Base-by-base conservation (phyloP, 2,113 vertebrate genomes). In the Rhynchopsitta pachyrhyncha region DNA sequence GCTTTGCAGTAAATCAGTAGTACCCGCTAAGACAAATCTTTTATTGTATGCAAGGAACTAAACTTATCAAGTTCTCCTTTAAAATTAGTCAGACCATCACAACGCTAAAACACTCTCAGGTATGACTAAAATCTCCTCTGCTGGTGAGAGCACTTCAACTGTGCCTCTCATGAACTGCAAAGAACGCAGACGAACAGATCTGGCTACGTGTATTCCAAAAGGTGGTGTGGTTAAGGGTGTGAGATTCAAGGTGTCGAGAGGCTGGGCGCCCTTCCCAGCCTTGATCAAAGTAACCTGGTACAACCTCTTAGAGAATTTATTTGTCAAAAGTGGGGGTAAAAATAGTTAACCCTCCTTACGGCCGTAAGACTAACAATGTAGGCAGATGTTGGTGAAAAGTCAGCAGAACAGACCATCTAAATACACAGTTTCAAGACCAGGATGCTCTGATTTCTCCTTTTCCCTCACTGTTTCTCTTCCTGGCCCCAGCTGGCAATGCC, bases 401-500 rank as follows among this genome's bases (percentile, higher is more conserved):
- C 31, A 67, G 46, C 76, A 92, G 76, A 59, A 82, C 60, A 60
- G 1, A 25, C 23, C 20, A 52, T 49, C 62, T 74, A 53, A 85
- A 77, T 11, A 77, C 10, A n/a, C 11, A 55, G n/a, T 68, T 87
- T 68, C 3, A 13, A 50, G 39, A 74, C 47, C 33, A 76, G n/a
- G 31, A 52, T 10, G 20, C 12, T 31, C 59, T 16, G 35, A 73
- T 77, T 96, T 85, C n/a, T 85, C 8, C 35, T 76, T 80, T 85
- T 52, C 50, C 16, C 42, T 86, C 53, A 47, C 29, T 0, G 28
- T 71, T 93, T 68, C 77, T 89, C 62, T 68, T 23, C 59, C 84
- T 59, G 86, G 78, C 42, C 66, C 53, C 84, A 97, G 87, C 44
- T 97, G 91, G 88, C 88, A 92, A 41, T 74, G 73, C 47, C 57